phyloP scores from a whole-genome alignment of 1,140 invertebrate species.

The Drosophila orena region DNA sequence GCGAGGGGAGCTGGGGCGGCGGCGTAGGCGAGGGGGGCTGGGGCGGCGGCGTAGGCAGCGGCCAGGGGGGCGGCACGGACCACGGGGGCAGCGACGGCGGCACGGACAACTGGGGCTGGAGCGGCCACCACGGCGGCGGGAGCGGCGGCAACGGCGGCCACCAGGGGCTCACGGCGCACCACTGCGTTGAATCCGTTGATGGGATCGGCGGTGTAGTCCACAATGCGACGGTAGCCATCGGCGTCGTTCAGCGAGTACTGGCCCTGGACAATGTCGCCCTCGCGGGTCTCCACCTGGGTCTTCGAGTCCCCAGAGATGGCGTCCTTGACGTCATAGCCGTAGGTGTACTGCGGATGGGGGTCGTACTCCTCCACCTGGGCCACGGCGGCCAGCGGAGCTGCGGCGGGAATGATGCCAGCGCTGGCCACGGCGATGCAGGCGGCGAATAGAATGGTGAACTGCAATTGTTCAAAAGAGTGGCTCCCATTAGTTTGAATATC shows the following conservation, averaged over 20 bases:
- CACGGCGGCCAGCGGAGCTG: constrained; percentile 79
- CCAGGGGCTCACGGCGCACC: constrained; percentile 81
- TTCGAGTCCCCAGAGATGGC: constrained; percentile 85
- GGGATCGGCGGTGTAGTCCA: constrained; percentile 83
- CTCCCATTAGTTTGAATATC: background rate
- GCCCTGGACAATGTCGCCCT: constrained; percentile 85
- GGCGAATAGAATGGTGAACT: constrained; percentile 80
- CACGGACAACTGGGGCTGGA: constrained; percentile 55
- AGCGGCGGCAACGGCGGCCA: constrained; percentile 73
- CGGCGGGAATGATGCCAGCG: constrained; percentile 78
- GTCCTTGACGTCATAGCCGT: constrained; percentile 89
- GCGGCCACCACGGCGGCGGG: constrained; percentile 68
- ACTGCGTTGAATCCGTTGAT: constrained; percentile 85
- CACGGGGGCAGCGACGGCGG: constrained; percentile 57
- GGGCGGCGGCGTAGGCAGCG: constrained; percentile 44
- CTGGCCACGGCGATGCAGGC: constrained; percentile 79
- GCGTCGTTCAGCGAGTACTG: constrained; percentile 84
- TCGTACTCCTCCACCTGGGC: constrained; percentile 86
- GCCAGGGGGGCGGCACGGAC: constrained; percentile 44
- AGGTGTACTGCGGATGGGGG: constrained; percentile 89
- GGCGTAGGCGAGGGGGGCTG: constrained; percentile 29
- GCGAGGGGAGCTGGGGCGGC: constrained; percentile 45
- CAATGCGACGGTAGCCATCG: constrained; percentile 84
- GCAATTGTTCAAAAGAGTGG: constrained; percentile 1
- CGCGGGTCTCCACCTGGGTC: constrained; percentile 82